These are phyloP conservation scores for Ophion ventricosus DNA, from an alignment of 2,888 invertebrate species.

Conservation along the genomic window DNA sequence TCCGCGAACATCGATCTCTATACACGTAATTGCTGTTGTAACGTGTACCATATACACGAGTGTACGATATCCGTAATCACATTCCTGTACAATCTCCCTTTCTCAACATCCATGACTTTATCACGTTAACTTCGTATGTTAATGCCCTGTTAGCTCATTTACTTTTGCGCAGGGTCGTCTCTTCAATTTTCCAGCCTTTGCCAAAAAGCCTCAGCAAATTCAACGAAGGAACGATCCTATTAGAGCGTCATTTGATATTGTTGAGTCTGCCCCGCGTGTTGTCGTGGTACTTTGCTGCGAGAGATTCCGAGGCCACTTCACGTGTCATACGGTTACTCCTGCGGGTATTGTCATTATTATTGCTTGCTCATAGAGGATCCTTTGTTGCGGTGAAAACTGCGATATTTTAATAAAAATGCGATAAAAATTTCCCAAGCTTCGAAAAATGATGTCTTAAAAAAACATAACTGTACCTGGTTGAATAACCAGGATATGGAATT, in stretches of 20 bases:
- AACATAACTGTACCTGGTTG: too few relatives aligned
- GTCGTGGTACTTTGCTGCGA: not conserved
- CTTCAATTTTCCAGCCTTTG: slow-evolving; percentile 27
- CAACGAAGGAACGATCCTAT: slow-evolving; percentile 28
- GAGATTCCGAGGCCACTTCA: not conserved
- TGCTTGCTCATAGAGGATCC: too few relatives aligned
- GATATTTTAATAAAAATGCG: too few relatives aligned
- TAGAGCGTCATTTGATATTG: slow-evolving; percentile 30
- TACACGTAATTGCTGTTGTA: slow-evolving; percentile 5
- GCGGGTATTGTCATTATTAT: not conserved
- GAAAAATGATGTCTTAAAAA: too few relatives aligned
- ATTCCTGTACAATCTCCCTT: slow-evolving; percentile 6
- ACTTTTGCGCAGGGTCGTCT: slow-evolving; percentile 8
- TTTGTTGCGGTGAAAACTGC: too few relatives aligned
- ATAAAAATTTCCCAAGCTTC: too few relatives aligned
- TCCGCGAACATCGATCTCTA: not conserved
- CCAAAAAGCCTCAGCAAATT: slow-evolving; percentile 37
- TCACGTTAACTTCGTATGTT: not conserved
- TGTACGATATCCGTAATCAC: slow-evolving; percentile 4
- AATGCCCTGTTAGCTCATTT: slow-evolving; percentile 32
- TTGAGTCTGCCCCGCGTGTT: not conserved
- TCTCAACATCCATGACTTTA: slow-evolving; percentile 21
- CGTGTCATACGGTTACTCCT: not conserved
- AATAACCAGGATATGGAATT: too few relatives aligned
- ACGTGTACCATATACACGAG: not conserved